Conservation (phyloP, 2,888 invertebrate species). For the Aspidapion aeneum region DNA sequence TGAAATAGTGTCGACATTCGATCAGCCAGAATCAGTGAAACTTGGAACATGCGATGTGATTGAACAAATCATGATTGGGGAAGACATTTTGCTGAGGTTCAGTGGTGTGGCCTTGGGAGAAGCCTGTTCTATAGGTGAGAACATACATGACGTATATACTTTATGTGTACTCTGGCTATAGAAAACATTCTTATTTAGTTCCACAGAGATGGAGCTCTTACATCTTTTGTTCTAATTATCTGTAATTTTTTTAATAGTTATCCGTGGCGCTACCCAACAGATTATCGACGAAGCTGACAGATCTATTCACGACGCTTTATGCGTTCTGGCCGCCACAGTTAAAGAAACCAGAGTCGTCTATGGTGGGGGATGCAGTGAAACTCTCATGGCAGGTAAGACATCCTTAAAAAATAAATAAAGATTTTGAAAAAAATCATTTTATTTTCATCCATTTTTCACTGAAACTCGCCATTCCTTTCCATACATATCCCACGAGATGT, state of each 20-base stretch:
- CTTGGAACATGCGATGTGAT: constrained; percentile 93
- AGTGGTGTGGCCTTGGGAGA: constrained; percentile 93
- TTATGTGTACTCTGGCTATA: not conserved
- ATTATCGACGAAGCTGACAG: constrained; percentile 98
- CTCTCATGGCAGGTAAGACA: constrained; percentile 76
- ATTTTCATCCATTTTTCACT: no score
- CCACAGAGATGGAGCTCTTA: no score
- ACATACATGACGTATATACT: not conserved
- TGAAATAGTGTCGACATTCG: constrained; percentile 98
- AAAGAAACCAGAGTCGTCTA: constrained; percentile 88
- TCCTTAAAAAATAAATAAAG: no score
- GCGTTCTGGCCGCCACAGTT: constrained; percentile 94
- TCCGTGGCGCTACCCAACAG: constrained; percentile 97
- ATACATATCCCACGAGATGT: no score
- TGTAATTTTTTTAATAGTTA: constrained; percentile 58
- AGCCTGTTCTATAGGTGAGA: constrained; percentile 80
- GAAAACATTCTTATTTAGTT: no score
- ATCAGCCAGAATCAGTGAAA: constrained; percentile 86
- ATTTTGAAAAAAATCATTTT: no score
- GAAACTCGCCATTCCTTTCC: no score
- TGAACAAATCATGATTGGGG: constrained; percentile 98
- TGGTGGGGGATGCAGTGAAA: constrained; percentile 90
- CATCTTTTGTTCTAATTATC: no score
- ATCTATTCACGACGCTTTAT: constrained; percentile 96
- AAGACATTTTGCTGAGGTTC: constrained; percentile 92